Conservation (phyloP, 1,140 invertebrate species). For the Cyphomyrmex costatus region DNA sequence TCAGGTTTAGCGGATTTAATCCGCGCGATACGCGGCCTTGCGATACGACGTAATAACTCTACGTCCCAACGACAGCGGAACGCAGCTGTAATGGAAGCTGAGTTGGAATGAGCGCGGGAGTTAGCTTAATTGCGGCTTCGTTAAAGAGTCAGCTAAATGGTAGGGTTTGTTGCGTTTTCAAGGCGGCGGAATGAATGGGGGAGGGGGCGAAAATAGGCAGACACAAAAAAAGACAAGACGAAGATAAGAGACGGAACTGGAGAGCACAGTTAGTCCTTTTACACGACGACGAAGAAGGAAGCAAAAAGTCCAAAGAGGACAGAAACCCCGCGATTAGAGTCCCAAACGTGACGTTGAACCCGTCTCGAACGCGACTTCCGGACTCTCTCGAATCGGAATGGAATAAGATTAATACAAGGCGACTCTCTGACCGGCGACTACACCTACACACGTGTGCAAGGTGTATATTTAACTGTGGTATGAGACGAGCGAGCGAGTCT, state of each 20-base stretch:
- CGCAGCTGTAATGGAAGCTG: background rate
- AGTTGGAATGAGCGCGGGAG: constrained; percentile 43
- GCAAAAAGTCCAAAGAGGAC: background rate
- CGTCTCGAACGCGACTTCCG: constrained; percentile 47
- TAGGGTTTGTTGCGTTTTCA: constrained; percentile 43
- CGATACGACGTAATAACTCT: constrained; percentile 42
- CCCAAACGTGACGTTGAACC: constrained; percentile 46
- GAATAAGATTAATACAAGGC: constrained; percentile 55
- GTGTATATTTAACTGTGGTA: constrained; percentile 59
- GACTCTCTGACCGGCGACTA: constrained; percentile 6
- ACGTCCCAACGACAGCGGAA: constrained; percentile 2
- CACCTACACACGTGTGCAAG: constrained; percentile 50
- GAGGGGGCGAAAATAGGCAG: background rate
- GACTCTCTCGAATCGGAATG: constrained; percentile 50
- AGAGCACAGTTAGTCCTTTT: constrained; percentile 19
- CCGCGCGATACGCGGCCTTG: background rate
- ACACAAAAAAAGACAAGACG: background rate
- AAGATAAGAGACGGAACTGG: background rate
- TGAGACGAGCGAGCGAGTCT: constrained; percentile 2
- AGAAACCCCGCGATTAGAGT: constrained; percentile 24
- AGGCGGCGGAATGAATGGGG: constrained; percentile 3
- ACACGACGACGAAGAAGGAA: background rate
- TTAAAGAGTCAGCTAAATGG: constrained; percentile 52
- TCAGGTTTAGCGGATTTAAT: background rate
- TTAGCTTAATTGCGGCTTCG: constrained; percentile 46